Conservation (phyloP, 2,888 invertebrate species). For the Tetramorium bicarinatum region DNA sequence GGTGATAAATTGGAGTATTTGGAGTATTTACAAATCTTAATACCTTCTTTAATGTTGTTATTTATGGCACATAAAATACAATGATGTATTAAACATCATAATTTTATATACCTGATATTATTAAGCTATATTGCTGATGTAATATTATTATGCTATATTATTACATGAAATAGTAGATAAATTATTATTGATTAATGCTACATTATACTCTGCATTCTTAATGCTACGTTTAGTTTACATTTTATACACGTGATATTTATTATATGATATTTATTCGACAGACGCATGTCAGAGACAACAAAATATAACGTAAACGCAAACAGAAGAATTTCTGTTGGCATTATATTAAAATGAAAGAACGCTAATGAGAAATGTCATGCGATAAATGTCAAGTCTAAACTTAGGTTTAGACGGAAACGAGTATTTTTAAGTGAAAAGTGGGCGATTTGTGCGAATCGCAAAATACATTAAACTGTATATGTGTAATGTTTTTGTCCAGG, state of each 20-base stretch:
- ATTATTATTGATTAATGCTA: neutral
- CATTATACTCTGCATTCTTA: conserved; percentile 3
- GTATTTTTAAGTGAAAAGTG: conserved; percentile 39
- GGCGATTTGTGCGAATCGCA: conserved; percentile 30
- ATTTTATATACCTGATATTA: neutral
- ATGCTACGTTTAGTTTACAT: neutral
- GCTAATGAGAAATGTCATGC: conserved; percentile 45
- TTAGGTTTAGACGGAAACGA: conserved; percentile 20
- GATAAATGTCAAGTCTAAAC: conserved; percentile 47
- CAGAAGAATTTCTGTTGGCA: neutral
- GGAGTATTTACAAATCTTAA: neutral
- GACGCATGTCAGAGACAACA: neutral
- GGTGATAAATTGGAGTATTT: neutral
- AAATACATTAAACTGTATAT: conserved; percentile 22
- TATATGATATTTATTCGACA: neutral
- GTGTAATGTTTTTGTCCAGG: conserved; percentile 1
- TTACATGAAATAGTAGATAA: neutral
- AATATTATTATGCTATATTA: conserved; percentile 5
- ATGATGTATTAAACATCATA: neutral
- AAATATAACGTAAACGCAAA: neutral
- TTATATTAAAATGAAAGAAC: conserved; percentile 10
- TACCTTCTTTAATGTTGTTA: neutral
- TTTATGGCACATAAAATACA: neutral
- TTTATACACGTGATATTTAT: conserved; percentile 16
- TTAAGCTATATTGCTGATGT: neutral